phyloP scores from a whole-genome alignment of 1,140 invertebrate genomes.

The Lordiphosa clarofinis region DNA sequence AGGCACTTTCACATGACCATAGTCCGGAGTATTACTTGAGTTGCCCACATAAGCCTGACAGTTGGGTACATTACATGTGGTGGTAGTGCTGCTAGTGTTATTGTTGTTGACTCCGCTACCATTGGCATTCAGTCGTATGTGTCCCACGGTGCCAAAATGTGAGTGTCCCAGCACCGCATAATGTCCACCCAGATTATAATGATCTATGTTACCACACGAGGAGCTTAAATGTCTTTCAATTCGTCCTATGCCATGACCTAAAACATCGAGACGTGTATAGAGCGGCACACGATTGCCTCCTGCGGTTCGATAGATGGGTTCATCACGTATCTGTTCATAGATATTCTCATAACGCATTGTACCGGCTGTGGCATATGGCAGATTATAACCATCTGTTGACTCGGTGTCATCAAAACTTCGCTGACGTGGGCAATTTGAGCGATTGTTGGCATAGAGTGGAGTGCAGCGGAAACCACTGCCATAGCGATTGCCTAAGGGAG shows the following conservation, averaged over 20 bases:
- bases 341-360: slow-evolving; percentile 78
- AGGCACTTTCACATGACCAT: slow-evolving; percentile 54
- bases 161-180: slow-evolving; percentile 78
- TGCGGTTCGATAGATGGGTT: slow-evolving; percentile 73
- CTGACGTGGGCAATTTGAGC: slow-evolving; percentile 65
- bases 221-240: slow-evolving; percentile 82
- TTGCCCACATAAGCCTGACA: slow-evolving; percentile 49
- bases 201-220: slow-evolving; percentile 82
- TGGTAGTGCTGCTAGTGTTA: slow-evolving; percentile 4
- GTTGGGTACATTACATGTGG: slow-evolving; percentile 52
- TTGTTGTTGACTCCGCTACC: slow-evolving; percentile 12
- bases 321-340: slow-evolving; percentile 81
- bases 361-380: slow-evolving; percentile 44
- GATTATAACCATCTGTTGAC: slow-evolving; percentile 76
- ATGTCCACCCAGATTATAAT: slow-evolving; percentile 79
- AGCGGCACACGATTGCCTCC: slow-evolving; percentile 77
- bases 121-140: slow-evolving; percentile 71
- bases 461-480: slow-evolving; percentile 43
- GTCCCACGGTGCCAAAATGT: slow-evolving; percentile 76
- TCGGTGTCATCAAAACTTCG: slow-evolving; percentile 79
- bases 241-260: slow-evolving; percentile 82
- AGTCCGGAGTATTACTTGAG: slow-evolving; percentile 28
- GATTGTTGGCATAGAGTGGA: slow-evolving; percentile 50
- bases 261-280: slow-evolving; percentile 81
- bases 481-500: slow-evolving; percentile 57